Conservation (phyloP, 2,113 vertebrate genomes). For the Dasypus novemcinctus region DNA sequence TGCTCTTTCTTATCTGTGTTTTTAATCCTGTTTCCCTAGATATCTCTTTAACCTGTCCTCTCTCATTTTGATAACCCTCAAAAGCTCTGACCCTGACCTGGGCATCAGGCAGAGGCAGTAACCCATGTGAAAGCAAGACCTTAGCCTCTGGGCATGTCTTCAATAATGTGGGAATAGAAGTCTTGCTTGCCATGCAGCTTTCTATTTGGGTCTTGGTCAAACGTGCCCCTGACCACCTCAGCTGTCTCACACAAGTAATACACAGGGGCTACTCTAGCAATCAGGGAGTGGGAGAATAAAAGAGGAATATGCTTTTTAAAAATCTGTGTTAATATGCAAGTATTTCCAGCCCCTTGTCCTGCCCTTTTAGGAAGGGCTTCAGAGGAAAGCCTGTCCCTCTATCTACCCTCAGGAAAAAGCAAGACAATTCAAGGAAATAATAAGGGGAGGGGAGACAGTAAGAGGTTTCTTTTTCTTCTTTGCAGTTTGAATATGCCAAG, state of each 20-base stretch:
- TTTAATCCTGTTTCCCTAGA: background rate
- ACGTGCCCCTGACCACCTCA: background rate
- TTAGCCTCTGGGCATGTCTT: background rate
- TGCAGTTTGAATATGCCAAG: background rate
- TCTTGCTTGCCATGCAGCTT: background rate
- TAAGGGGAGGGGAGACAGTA: fast-evolving
- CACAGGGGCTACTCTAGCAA: background rate
- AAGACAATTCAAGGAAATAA: background rate
- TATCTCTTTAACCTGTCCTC: fast-evolving
- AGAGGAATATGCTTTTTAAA: background rate
- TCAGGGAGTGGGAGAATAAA: background rate
- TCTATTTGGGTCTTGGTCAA: background rate
- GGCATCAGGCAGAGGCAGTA: background rate
- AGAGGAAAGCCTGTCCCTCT: background rate
- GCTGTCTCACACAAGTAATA: background rate
- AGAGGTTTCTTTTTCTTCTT: background rate
- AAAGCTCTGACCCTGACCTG: background rate
- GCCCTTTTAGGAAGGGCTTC: background rate
- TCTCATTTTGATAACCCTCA: background rate
- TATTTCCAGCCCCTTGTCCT: background rate
- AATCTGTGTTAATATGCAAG: background rate
- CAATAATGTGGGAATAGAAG: no score
- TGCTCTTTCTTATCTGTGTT: background rate
- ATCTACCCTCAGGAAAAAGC: constrained; percentile 28
- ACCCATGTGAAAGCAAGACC: background rate